Evolutionary conservation across 2,888 invertebrate species (phyloP).

Genomic region (Phorcus lineatus): DNA sequence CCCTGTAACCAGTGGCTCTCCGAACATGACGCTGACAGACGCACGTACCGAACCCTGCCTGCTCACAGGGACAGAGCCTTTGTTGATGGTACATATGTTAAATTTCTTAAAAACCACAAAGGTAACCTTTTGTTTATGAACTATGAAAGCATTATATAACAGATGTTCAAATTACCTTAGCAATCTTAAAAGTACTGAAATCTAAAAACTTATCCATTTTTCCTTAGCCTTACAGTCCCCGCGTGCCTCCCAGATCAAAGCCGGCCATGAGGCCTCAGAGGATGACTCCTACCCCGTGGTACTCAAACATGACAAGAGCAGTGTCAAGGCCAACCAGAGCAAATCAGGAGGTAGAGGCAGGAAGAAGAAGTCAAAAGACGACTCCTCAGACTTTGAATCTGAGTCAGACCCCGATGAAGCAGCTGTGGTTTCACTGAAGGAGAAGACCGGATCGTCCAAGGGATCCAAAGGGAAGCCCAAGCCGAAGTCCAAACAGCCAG

Average conservation of each 20-base stretch:
- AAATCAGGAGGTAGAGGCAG: background rate
- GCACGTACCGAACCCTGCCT: conserved; percentile 64
- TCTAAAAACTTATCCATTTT: background rate
- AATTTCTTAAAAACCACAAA: too few species aligned
- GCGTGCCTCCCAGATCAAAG: background rate
- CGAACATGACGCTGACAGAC: conserved; percentile 63
- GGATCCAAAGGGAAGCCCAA: background rate
- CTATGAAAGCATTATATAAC: too few species aligned
- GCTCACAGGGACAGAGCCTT: conserved; percentile 60
- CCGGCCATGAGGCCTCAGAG: background rate
- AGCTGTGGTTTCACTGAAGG: background rate
- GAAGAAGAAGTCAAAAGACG: background rate
- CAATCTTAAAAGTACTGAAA: too few species aligned
- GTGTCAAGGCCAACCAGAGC: conserved; percentile 22
- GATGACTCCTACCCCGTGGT: background rate
- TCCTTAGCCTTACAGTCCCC: conserved; percentile 26
- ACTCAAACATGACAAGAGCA: background rate
- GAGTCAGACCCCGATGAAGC: conserved; percentile 28
- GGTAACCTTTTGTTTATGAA: too few species aligned
- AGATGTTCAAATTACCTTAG: background rate
- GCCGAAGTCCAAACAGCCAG: too few species aligned
- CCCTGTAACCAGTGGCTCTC: conserved; percentile 71
- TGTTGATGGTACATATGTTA: conserved; percentile 66
- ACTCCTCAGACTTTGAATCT: conserved; percentile 25
- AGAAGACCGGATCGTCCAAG: background rate